Base-by-base conservation (phyloP, 2,113 vertebrate genomes). In the Phaethon lepturus region DNA sequence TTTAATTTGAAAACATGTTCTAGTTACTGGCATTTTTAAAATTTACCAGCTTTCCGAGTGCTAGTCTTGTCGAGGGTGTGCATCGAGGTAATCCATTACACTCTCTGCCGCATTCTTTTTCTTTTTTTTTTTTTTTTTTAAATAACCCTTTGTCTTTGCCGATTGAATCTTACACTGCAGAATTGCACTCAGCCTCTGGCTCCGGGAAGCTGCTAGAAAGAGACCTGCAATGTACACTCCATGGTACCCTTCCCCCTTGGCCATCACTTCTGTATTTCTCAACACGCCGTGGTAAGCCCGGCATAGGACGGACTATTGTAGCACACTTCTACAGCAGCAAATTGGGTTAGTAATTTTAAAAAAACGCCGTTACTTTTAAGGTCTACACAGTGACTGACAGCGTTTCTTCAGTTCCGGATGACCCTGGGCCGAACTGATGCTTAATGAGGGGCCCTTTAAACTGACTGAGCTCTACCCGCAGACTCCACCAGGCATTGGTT, bases 71-170 rank as follows among this genome's bases (percentile, higher is more conserved):
- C 16, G 50, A 96, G 97, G 96, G 95, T 92, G 97, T 90, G 96
- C 91, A 94, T 66, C 53, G 59, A 96, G 96, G 90, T 94, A 94
- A 97, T 95, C 94, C 96, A 80, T 79, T 25, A 60, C 79, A 5
- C 92, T 96, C 96, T 79, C 94, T 40, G 95, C 86, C n/a, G 10
- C 56, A 33, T 83, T 87, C 55, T 50, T 75, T 88, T 26, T 59
- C 10, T 77, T 50, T 89, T 69, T 50, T 67, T 86, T 50, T 67
- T 86, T 33, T 33, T 55, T 90, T 95, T 90, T 97, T 90, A 63
- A 95, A 45, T 95, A 94, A 96, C 96, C 94, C 94, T 97, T 97
- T 98, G 98, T 98, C 96, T 96, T 97, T 93, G 60, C 92, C 62
- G 85, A 91, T 62, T 59, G 92, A 52, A 35, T 92, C 87, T 60